Percentiles rank a stretch among this genome's conserved stretches.
These are phyloP conservation scores for Leptestheria dahalacensis DNA, from an alignment of 1,140 invertebrate genomes.

Conservation along the genomic window DNA sequence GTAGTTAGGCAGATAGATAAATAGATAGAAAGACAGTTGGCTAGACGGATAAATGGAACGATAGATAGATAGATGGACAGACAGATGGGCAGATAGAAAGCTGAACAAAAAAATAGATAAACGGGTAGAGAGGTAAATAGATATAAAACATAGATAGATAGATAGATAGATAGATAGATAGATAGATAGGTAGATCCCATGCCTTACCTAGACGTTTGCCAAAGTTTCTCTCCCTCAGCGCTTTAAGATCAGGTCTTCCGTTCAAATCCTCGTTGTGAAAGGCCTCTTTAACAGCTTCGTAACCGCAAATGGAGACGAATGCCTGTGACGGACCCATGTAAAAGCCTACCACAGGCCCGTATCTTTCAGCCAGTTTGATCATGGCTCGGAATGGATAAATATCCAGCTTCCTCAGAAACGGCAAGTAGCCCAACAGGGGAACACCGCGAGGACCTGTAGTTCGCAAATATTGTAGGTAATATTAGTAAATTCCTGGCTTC, in stretches of 20 bases:
- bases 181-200: too few relatives aligned
- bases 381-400: slow-evolving; percentile 12
- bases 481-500: neutral
- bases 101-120: too few relatives aligned
- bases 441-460: slow-evolving; percentile 17
- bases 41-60: too few relatives aligned
- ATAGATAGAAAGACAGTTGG: too few relatives aligned
- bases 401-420: neutral
- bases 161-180: too few relatives aligned
- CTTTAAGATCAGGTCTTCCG: slow-evolving; percentile 55
- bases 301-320: slow-evolving; percentile 36
- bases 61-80: too few relatives aligned
- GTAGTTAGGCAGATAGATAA: too few relatives aligned
- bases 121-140: too few relatives aligned
- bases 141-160: too few relatives aligned
- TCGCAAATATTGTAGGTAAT: slow-evolving; percentile 1
- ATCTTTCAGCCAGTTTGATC: slow-evolving; percentile 14
- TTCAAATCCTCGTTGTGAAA: slow-evolving; percentile 47
- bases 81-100: too few relatives aligned
- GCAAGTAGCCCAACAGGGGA: slow-evolving; percentile 16
- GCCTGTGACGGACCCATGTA: slow-evolving; percentile 43
- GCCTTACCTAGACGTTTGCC: slow-evolving; percentile 48
- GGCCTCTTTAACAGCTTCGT: slow-evolving; percentile 42
- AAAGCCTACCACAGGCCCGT: slow-evolving; percentile 40
- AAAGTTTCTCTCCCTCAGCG: slow-evolving; percentile 48